Conservation (phyloP, 2,113 vertebrate species). For the Thunnus thynnus region DNA sequence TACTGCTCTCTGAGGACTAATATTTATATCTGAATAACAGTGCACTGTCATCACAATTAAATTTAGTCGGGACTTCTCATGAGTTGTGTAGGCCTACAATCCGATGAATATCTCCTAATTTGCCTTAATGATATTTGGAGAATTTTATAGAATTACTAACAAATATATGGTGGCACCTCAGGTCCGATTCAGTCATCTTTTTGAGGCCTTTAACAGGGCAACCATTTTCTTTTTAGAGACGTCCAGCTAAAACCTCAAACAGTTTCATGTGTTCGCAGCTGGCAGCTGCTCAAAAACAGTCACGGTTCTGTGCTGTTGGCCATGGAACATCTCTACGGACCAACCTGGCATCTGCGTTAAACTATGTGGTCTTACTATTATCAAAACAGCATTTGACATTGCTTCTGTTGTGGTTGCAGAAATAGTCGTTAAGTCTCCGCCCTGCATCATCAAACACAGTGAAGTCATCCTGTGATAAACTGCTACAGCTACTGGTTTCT, state of each 20-base stretch:
- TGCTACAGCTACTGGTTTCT: constrained; percentile 13
- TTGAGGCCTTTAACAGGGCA: no score
- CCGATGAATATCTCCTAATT: background rate
- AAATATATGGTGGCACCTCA: background rate
- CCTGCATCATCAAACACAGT: constrained; percentile 38
- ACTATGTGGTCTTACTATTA: constrained; percentile 33
- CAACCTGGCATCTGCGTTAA: constrained; percentile 19
- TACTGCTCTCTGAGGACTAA: constrained; percentile 3
- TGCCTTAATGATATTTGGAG: background rate
- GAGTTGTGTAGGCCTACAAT: no score
- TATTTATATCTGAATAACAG: background rate
- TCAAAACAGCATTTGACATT: constrained; percentile 45
- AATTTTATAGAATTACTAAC: background rate
- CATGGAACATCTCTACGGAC: constrained; percentile 9
- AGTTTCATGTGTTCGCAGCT: background rate
- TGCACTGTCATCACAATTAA: background rate
- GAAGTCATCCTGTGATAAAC: constrained; percentile 51
- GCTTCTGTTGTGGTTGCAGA: constrained; percentile 67
- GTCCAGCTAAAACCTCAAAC: background rate
- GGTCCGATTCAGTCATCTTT: background rate
- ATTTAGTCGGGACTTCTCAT: background rate
- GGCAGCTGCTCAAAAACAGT: constrained; percentile 5
- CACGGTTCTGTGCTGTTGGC: background rate
- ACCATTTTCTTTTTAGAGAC: background rate
- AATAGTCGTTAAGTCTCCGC: constrained; percentile 46